These are phyloP conservation scores for Cotesia glomerata DNA, from an alignment of 1,140 invertebrate species.

Conservation along the genomic window DNA sequence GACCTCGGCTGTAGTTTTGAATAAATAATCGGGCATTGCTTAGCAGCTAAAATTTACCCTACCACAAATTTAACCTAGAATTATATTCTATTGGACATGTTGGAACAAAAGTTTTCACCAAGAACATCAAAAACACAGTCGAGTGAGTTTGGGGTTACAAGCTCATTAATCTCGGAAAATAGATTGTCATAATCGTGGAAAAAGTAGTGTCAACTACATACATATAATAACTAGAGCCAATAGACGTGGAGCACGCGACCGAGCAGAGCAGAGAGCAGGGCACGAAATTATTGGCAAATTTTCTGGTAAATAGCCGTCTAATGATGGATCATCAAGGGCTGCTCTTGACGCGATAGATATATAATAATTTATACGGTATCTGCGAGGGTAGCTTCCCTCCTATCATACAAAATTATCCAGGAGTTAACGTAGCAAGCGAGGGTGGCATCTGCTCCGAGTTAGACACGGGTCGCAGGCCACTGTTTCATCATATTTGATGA, in stretches of 20 bases:
- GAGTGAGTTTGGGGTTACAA: not conserved
- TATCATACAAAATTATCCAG: constrained; percentile 19
- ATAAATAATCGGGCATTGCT: not conserved
- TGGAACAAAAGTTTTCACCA: no score
- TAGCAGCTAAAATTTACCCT: not conserved
- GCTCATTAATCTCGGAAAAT: constrained; percentile 7
- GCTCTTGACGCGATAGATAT: constrained; percentile 55
- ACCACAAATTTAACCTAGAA: no score
- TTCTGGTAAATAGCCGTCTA: constrained; percentile 60
- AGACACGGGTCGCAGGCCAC: constrained; percentile 63
- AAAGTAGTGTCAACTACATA: constrained; percentile 5
- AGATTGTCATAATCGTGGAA: constrained; percentile 2
- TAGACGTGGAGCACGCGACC: not conserved
- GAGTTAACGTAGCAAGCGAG: constrained; percentile 38
- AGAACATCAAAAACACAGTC: not conserved
- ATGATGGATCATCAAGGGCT: constrained; percentile 62
- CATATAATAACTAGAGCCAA: not conserved
- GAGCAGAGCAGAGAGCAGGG: not conserved
- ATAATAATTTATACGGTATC: constrained; percentile 64
- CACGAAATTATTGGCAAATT: constrained; percentile 55
- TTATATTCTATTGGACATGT: no score
- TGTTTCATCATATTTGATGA: constrained; percentile 37
- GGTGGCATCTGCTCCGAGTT: constrained; percentile 63
- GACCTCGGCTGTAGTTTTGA: constrained; percentile 1
- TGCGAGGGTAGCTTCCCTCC: constrained; percentile 56